Conservation (phyloP, 2,113 vertebrate genomes). For the Oryzias celebensis region DNA sequence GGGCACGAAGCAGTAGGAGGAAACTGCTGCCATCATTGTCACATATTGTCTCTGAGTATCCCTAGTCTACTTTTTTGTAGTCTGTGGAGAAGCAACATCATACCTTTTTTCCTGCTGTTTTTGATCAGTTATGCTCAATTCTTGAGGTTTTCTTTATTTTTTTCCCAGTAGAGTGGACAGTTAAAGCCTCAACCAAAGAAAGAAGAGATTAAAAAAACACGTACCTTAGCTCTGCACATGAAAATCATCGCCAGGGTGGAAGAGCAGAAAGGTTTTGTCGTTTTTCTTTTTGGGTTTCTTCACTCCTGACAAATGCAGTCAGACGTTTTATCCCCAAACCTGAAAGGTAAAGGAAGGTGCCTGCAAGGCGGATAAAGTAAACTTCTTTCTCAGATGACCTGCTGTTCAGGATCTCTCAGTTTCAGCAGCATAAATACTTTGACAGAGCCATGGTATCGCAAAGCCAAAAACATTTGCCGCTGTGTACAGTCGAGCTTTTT, state of each 20-base stretch:
- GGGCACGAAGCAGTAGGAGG: slow-evolving; percentile 9
- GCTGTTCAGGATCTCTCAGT: background rate
- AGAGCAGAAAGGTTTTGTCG: slow-evolving; percentile 43
- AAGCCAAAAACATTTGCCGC: slow-evolving; percentile 13
- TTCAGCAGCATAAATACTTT: background rate
- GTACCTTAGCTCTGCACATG: slow-evolving; percentile 60
- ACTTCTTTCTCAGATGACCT: slow-evolving; percentile 25
- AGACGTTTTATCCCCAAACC: slow-evolving; percentile 19
- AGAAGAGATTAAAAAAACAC: slow-evolving; percentile 34
- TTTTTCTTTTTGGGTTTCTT: slow-evolving; percentile 13
- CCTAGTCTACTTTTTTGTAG: slow-evolving; percentile 5
- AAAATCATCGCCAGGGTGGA: slow-evolving; percentile 36
- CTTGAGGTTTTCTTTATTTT: background rate
- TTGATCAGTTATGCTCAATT: slow-evolving; percentile 5
- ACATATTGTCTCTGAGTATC: slow-evolving; percentile 22
- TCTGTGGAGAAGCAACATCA: slow-evolving; percentile 17
- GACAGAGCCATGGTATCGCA: background rate
- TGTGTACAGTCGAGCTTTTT: slow-evolving; percentile 16
- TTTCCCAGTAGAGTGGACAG: slow-evolving; percentile 1
- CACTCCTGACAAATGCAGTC: slow-evolving; percentile 30
- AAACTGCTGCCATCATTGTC: slow-evolving; percentile 3
- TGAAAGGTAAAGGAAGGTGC: slow-evolving; percentile 21
- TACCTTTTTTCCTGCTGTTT: background rate
- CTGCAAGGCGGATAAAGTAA: slow-evolving; percentile 19
- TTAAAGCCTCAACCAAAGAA: slow-evolving; percentile 26